Evolutionary conservation across 2,888 invertebrate genomes (phyloP).

Genomic region (Linhomoeus sp.): DNA sequence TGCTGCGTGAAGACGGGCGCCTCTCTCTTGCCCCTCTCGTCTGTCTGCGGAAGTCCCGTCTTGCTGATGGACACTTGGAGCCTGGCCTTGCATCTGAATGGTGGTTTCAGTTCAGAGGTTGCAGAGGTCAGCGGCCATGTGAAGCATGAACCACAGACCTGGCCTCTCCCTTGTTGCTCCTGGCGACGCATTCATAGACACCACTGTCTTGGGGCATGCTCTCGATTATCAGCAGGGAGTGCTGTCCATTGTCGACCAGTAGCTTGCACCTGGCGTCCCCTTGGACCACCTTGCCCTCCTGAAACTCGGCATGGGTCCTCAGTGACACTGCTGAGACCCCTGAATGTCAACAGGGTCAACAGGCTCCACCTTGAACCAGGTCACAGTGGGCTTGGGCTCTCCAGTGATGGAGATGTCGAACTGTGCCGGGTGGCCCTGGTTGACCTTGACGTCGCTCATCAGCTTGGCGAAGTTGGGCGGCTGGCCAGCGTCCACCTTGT

Average conservation of each 20-base stretch:
- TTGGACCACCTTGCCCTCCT: slow-evolving; percentile 67
- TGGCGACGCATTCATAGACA: slow-evolving; percentile 68
- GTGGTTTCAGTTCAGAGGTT: background rate
- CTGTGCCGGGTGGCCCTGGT: slow-evolving; percentile 60
- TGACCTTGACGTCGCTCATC: slow-evolving; percentile 32
- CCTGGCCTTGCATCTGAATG: slow-evolving; percentile 54
- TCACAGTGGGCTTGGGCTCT: slow-evolving; percentile 72
- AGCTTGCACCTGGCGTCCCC: slow-evolving; percentile 75
- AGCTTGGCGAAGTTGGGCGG: slow-evolving; percentile 53
- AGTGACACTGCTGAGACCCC: no score
- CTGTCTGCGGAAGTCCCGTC: slow-evolving; percentile 23
- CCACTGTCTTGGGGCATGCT: slow-evolving; percentile 58
- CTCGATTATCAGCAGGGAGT: slow-evolving; percentile 66
- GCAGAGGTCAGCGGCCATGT: background rate
- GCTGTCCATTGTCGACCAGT: slow-evolving; percentile 69
- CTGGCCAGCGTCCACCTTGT: slow-evolving; percentile 13
- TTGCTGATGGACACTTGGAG: slow-evolving; percentile 41
- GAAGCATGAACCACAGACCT: slow-evolving; percentile 36
- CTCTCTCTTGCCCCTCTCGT: slow-evolving; percentile 13
- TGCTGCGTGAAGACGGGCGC: slow-evolving; percentile 65
- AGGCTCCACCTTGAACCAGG: slow-evolving; percentile 72
- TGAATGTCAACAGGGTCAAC: no score
- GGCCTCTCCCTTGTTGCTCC: slow-evolving; percentile 66
- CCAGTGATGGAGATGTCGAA: slow-evolving; percentile 74
- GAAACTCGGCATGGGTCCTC: slow-evolving; percentile 9